Conservation (phyloP, 1,140 invertebrate species). For the Vanessa atalanta region DNA sequence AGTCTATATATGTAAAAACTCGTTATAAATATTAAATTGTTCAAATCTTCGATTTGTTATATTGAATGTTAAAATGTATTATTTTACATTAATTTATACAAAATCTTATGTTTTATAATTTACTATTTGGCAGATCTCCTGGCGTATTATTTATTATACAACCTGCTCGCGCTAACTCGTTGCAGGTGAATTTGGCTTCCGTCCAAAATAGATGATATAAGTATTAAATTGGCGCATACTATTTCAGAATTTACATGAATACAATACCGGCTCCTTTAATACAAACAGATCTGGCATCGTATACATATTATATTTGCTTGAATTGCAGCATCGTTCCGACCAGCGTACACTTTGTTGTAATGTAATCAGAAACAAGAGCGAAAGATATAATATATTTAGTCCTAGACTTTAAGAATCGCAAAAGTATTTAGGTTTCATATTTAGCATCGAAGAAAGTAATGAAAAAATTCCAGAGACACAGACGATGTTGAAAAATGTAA, state of each 20-base stretch:
- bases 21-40: neutral
- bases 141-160: slow-evolving; percentile 33
- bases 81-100: slow-evolving; percentile 14
- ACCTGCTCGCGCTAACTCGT: slow-evolving; percentile 25
- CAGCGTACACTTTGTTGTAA: neutral
- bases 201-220: slow-evolving; percentile 36
- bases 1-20: neutral
- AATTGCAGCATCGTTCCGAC: slow-evolving; percentile 6
- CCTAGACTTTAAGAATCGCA: neutral
- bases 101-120: slow-evolving; percentile 32
- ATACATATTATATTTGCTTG: slow-evolving; percentile 1
- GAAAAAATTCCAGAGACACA: neutral
- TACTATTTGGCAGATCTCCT: slow-evolving; percentile 32
- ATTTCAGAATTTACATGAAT: slow-evolving; percentile 33
- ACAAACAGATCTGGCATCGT: slow-evolving; percentile 21
- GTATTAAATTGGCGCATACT: slow-evolving; percentile 35
- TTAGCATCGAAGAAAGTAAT: neutral
- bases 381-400: neutral
- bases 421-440: slow-evolving; percentile 9
- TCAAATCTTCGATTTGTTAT: neutral
- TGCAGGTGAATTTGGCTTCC: slow-evolving; percentile 40
- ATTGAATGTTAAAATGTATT: neutral
- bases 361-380: neutral
- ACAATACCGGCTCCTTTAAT: slow-evolving; percentile 23
- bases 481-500: slow-evolving; percentile 9